Evolutionary conservation across 2,113 vertebrate species (phyloP).

Genomic region (Syngnathus scovelli): DNA sequence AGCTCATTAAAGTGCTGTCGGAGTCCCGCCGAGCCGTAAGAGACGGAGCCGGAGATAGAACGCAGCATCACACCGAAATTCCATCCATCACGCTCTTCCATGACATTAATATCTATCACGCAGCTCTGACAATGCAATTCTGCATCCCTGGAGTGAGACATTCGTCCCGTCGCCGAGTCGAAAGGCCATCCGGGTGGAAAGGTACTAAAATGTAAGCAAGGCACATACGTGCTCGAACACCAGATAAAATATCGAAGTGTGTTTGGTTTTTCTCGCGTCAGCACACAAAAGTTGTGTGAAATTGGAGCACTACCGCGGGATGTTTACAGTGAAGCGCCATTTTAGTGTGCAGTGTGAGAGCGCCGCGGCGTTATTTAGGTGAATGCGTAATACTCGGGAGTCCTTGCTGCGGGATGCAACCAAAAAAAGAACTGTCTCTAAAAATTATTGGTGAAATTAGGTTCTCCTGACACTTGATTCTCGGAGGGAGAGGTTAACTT

Average conservation of each 20-base stretch:
- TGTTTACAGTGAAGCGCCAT: constrained; percentile 36
- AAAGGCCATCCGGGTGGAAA: constrained; percentile 16
- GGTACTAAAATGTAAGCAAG: constrained; percentile 10
- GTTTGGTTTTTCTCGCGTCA: constrained; percentile 9
- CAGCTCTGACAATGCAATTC: constrained; percentile 61
- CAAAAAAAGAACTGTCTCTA: constrained; percentile 11
- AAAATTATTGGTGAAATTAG: constrained; percentile 16
- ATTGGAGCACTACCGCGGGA: constrained; percentile 26
- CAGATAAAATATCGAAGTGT: constrained; percentile 20
- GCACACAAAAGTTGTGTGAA: constrained; percentile 24
- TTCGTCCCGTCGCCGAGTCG: constrained; percentile 40
- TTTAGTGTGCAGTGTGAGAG: constrained; percentile 22
- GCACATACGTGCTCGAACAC: constrained; percentile 36
- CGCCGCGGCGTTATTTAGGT: constrained; percentile 12
- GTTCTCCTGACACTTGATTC: constrained; percentile 20
- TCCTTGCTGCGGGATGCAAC: constrained; percentile 34
- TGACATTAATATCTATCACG: constrained; percentile 68
- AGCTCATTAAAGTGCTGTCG: constrained; percentile 67
- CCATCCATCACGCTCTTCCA: constrained; percentile 64
- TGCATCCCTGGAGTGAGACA: constrained; percentile 53
- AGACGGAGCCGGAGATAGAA: constrained; percentile 60
- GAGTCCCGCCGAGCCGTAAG: constrained; percentile 49
- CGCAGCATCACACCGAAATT: constrained; percentile 64
- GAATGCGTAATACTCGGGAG: constrained; percentile 15
- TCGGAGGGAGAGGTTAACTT: constrained; percentile 22